Conservation (phyloP, 64 coral and sea anemone species). For the Porites australiensis region DNA sequence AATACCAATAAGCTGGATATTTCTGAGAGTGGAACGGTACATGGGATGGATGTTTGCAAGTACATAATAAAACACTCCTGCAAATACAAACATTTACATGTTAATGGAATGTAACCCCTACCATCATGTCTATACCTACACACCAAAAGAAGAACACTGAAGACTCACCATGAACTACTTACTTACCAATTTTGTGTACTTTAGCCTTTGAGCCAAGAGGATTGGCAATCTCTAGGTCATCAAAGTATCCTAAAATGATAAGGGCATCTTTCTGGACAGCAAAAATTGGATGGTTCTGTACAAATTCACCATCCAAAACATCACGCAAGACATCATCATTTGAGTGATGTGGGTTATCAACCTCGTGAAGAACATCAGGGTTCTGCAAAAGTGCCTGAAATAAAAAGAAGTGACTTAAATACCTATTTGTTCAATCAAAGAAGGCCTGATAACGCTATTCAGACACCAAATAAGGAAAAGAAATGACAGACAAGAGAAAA, state of each 20-base stretch:
- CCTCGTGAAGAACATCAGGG: slow-evolving; percentile 34
- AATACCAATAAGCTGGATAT: slow-evolving; percentile 21
- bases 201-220: slow-evolving; percentile 62
- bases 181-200: slow-evolving; percentile 57
- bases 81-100: slow-evolving; percentile 1
- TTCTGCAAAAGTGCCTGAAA: slow-evolving; percentile 28
- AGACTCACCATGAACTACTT: not conserved
- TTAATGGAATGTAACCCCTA: slow-evolving; percentile 24
- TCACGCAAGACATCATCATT: slow-evolving; percentile 51
- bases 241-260: slow-evolving; percentile 32
- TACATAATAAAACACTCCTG: slow-evolving; percentile 41
- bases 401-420: slow-evolving; percentile 14
- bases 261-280: not conserved
- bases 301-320: slow-evolving; percentile 43
- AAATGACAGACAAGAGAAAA: no score
- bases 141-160: slow-evolving; percentile 4
- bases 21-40: not conserved
- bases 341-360: slow-evolving; percentile 34
- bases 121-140: no score
- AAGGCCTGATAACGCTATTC: no score
- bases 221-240: slow-evolving; percentile 51
- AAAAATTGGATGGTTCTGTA: slow-evolving; percentile 58
- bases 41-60: slow-evolving; percentile 22
- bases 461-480: no score
- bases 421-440: no score